These are phyloP conservation scores for Vollenhovia emeryi DNA, from an alignment of 1,140 invertebrate species.

Conservation along the genomic window DNA sequence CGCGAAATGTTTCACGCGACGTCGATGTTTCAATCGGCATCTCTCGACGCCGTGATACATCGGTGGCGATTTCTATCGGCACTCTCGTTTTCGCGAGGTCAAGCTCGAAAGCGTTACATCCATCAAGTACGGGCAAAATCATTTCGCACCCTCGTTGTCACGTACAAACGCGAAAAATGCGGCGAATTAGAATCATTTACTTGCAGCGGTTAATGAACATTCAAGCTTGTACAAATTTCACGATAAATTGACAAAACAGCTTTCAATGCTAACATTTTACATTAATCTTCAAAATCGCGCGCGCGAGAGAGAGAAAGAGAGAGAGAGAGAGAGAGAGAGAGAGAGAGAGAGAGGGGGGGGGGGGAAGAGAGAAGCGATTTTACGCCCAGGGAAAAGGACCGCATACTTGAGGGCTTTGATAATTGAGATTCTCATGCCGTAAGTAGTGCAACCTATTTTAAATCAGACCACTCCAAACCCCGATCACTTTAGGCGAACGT, in stretches of 20 bases:
- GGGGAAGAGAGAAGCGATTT: background rate
- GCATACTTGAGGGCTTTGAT: background rate
- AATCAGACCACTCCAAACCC: background rate
- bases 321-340: no score
- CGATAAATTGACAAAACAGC: background rate
- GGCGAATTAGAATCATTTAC: background rate
- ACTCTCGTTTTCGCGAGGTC: constrained; percentile 24
- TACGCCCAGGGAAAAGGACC: background rate
- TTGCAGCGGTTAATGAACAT: background rate
- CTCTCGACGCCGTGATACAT: constrained; percentile 38
- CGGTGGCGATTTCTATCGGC: constrained; percentile 50
- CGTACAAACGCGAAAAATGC: background rate
- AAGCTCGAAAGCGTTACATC: background rate
- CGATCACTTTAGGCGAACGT: background rate
- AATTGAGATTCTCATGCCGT: background rate
- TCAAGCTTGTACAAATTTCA: background rate
- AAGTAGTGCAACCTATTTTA: constrained; percentile 12
- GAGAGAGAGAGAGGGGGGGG: no score
- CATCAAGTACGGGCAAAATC: constrained; percentile 8
- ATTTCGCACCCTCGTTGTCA: background rate
- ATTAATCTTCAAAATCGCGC: background rate
- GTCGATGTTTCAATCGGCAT: constrained; percentile 55
- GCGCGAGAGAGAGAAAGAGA: no score
- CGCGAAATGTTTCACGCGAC: constrained; percentile 45
- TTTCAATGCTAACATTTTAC: background rate